phyloP scores from a whole-genome alignment of 2,113 vertebrate species.

The Cynocephalus volans region DNA sequence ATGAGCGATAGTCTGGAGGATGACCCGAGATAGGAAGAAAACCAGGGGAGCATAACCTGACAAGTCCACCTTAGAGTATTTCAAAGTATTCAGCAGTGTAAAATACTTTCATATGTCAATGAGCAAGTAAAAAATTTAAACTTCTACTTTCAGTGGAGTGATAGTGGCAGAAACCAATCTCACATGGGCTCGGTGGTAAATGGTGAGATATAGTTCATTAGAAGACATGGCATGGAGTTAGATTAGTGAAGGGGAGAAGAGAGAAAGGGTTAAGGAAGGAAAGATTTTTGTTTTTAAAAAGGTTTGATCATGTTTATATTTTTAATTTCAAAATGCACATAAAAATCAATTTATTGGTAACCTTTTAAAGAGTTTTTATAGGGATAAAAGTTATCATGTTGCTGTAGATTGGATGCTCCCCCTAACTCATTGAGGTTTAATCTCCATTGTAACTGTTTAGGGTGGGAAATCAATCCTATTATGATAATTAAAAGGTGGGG shows the following conservation, averaged over 20 bases:
- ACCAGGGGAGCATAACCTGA: background rate
- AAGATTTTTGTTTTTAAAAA: background rate
- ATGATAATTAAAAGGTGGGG: too few relatives aligned
- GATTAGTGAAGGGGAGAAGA: background rate
- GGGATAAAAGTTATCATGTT: background rate
- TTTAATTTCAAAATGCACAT: background rate
- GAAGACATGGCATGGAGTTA: background rate
- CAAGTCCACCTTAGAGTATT: background rate
- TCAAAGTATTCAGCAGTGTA: background rate
- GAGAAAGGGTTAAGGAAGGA: background rate
- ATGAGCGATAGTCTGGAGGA: background rate
- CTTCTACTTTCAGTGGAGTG: background rate
- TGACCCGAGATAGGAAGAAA: background rate
- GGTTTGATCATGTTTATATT: background rate
- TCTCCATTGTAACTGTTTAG: too few relatives aligned
- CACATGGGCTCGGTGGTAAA: background rate
- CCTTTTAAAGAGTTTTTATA: conserved; percentile 19
- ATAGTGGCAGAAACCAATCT: background rate
- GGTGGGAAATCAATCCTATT: too few relatives aligned
- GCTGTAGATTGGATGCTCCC: too few relatives aligned
- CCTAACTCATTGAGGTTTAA: too few relatives aligned
- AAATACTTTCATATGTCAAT: background rate
- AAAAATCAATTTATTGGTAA: conserved; percentile 25
- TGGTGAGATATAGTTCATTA: background rate
- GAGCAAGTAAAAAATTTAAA: background rate